A percentile compares a stretch with the other conserved stretches of the same genome.
Conservation (phyloP, 1,140 invertebrate genomes). For the Hypsibius dujardini region DNA sequence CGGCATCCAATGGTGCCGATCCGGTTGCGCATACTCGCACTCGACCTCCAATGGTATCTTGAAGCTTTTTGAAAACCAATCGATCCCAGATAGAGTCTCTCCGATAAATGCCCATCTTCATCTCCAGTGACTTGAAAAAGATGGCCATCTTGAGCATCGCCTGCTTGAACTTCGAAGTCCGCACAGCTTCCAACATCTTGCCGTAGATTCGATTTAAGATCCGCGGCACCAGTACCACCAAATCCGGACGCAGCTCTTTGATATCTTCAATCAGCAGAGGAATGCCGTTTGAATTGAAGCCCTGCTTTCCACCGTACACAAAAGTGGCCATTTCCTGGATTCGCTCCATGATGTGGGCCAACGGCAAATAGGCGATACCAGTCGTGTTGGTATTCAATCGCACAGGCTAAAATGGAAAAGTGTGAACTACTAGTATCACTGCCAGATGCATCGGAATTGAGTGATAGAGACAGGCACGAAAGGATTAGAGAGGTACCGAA, state of each 20-base stretch:
- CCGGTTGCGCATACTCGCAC: constrained; percentile 26
- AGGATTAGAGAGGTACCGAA: neutral
- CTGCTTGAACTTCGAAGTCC: constrained; percentile 1
- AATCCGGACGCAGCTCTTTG: constrained; percentile 32
- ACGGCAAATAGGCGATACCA: constrained; percentile 18
- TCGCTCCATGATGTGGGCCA: constrained; percentile 21
- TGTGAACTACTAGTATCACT: no score
- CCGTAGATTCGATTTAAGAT: constrained; percentile 36
- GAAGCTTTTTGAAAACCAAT: constrained; percentile 26
- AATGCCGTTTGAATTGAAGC: constrained; percentile 17
- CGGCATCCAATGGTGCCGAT: constrained; percentile 25
- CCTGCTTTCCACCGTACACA: neutral
- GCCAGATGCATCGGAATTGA: no score
- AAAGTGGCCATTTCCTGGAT: neutral
- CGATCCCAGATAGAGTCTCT: constrained; percentile 27
- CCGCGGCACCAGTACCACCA: constrained; percentile 35
- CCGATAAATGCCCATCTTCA: constrained; percentile 22
- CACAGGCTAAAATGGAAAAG: neutral
- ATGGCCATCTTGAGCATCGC: constrained; percentile 2
- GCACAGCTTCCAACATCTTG: constrained; percentile 23
- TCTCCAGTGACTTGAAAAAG: constrained; percentile 21
- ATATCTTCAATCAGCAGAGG: constrained; percentile 30
- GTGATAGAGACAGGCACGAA: no score
- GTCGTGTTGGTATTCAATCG: neutral
- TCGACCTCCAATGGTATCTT: constrained; percentile 24